phyloP scores from a whole-genome alignment of 2,888 invertebrate genomes.

The Melieria crassipennis region DNA sequence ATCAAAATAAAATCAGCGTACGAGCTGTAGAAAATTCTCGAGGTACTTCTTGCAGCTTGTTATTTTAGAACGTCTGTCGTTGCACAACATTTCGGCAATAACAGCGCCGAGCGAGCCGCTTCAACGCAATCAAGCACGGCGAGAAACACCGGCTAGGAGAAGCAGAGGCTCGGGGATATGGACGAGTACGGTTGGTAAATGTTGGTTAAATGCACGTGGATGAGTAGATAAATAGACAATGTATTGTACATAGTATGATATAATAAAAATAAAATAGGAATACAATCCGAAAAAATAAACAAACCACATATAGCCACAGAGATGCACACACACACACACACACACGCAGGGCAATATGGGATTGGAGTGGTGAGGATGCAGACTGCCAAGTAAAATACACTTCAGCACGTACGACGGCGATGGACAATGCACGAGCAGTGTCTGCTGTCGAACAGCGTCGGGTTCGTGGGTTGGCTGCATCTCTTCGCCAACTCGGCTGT shows the following conservation, averaged over 20 bases:
- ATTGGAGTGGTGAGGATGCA: constrained; percentile 1
- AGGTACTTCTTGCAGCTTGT: constrained; percentile 3
- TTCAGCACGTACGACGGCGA: constrained; percentile 53
- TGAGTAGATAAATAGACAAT: constrained; percentile 60
- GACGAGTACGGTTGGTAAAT: constrained; percentile 45
- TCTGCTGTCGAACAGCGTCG: background rate
- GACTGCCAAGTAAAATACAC: constrained; percentile 53
- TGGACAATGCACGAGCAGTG: background rate
- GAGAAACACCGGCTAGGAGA: background rate
- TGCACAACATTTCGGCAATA: constrained; percentile 28
- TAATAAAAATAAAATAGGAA: constrained; percentile 19
- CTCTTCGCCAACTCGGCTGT: background rate
- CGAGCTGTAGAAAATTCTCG: constrained; percentile 7
- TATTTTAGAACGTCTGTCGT: constrained; percentile 30
- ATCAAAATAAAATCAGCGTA: constrained; percentile 50
- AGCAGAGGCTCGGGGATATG: constrained; percentile 13
- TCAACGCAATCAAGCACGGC: constrained; percentile 26
- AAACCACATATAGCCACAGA: constrained; percentile 1
- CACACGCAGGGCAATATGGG: background rate
- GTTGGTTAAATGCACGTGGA: constrained; percentile 61
- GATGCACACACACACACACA: background rate
- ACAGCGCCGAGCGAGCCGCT: constrained; percentile 6
- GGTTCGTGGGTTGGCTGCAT: no score
- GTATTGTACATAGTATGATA: constrained; percentile 26
- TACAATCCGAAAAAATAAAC: constrained; percentile 9